Conservation (phyloP, 1,140 invertebrate genomes). For the Cyclina sinensis region DNA sequence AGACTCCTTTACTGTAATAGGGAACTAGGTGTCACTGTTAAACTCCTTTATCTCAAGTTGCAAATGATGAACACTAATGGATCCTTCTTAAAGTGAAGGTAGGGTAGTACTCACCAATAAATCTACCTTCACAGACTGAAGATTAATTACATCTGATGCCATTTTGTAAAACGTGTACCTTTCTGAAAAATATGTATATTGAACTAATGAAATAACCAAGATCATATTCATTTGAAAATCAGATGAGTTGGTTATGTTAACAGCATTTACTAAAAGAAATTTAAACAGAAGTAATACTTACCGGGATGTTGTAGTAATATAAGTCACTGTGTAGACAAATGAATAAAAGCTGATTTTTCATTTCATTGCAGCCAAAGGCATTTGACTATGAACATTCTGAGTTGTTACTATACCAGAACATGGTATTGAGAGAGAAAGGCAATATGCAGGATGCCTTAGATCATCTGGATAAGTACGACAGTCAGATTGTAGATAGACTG, state of each 20-base stretch:
- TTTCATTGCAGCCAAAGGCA: conserved; percentile 81
- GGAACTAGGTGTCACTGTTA: no score
- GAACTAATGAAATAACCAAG: no score
- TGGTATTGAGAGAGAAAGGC: conserved; percentile 97
- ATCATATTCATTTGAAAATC: no score
- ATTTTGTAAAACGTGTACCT: no score
- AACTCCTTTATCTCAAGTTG: background rate
- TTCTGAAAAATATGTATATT: no score
- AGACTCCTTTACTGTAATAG: no score
- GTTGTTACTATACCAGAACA: conserved; percentile 97
- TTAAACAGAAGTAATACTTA: no score
- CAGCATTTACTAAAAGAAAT: no score
- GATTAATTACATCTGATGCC: background rate
- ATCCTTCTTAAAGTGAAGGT: conserved; percentile 51
- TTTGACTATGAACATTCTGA: conserved; percentile 99
- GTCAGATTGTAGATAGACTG: conserved; percentile 97
- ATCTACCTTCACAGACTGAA: conserved; percentile 21
- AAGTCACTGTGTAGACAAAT: no score
- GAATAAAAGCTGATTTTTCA: background rate
- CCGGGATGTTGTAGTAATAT: no score
- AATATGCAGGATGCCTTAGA: conserved; percentile 93
- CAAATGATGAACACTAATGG: conserved; percentile 45
- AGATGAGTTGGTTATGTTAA: no score
- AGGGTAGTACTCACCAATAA: conserved; percentile 40
- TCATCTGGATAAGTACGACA: conserved; percentile 94